phyloP scores from a whole-genome alignment of 1,140 invertebrate genomes.

The Drosophila pectinifera region DNA sequence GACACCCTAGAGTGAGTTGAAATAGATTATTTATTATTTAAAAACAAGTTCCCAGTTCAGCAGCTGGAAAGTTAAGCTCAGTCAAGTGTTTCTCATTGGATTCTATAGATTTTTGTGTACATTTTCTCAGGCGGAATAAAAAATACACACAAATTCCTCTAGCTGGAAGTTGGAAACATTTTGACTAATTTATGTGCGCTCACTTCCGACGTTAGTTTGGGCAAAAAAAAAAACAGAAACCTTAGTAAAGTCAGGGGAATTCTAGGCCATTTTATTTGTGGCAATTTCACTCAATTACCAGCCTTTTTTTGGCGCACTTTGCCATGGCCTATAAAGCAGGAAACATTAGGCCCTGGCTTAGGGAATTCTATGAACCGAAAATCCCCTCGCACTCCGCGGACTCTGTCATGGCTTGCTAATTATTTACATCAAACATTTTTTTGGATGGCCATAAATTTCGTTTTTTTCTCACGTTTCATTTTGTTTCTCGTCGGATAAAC shows the following conservation, averaged over 20 bases:
- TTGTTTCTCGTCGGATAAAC: slow-evolving; percentile 35
- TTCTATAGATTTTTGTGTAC: background rate
- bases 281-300: slow-evolving; percentile 68
- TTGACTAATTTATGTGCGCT: slow-evolving; percentile 57
- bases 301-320: slow-evolving; percentile 27
- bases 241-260: slow-evolving; percentile 12
- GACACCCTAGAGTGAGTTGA: background rate
- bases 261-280: slow-evolving; percentile 50
- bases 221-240: slow-evolving; percentile 13
- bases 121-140: too few relatives aligned
- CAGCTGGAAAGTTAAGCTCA: background rate
- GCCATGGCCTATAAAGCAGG: slow-evolving; percentile 45
- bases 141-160: slow-evolving; percentile 2
- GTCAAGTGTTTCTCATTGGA: background rate
- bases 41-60: slow-evolving; percentile 7
- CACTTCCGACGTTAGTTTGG: slow-evolving; percentile 36
- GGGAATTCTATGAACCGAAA: slow-evolving; percentile 16
- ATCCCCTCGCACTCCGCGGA: slow-evolving; percentile 21
- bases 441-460: slow-evolving; percentile 40
- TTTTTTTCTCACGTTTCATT: slow-evolving; percentile 41
- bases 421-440: slow-evolving; percentile 70
- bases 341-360: slow-evolving; percentile 15
- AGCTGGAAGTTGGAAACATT: slow-evolving; percentile 7
- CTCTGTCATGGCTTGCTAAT: slow-evolving; percentile 52
- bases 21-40: slow-evolving; percentile 33